These are phyloP conservation scores for Eumaeus atala DNA, from an alignment of 1,140 invertebrate genomes.

Conservation along the genomic window DNA sequence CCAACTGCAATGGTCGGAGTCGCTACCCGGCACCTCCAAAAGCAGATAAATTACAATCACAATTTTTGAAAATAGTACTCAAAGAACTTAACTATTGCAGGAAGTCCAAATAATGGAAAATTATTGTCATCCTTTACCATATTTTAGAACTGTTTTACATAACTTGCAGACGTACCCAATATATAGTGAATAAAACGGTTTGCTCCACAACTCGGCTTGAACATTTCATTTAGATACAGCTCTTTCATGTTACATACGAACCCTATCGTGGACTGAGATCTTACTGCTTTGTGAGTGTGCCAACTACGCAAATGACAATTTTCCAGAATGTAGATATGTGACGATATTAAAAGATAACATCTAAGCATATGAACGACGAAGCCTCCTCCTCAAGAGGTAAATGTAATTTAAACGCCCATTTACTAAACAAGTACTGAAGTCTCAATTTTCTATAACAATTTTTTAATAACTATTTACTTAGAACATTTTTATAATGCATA, in stretches of 20 bases:
- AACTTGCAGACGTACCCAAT: constrained; percentile 11
- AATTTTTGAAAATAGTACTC: too few species aligned
- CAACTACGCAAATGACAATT: constrained; percentile 37
- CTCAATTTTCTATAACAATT: background rate
- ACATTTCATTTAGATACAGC: constrained; percentile 39
- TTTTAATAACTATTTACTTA: background rate
- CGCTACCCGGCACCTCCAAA: too few species aligned
- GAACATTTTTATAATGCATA: too few species aligned
- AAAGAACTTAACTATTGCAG: too few species aligned
- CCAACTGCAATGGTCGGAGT: too few species aligned
- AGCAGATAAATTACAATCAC: too few species aligned
- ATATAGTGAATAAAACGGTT: constrained; percentile 42
- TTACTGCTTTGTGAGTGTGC: constrained; percentile 36
- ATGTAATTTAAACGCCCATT: background rate
- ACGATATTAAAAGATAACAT: constrained; percentile 11
- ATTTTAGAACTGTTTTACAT: background rate
- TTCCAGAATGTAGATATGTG: constrained; percentile 24
- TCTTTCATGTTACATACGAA: constrained; percentile 30
- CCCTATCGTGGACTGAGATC: constrained; percentile 28
- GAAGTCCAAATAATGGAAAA: background rate
- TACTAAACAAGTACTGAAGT: background rate
- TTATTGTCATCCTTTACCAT: constrained; percentile 1
- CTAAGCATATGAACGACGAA: background rate
- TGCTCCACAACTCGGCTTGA: constrained; percentile 34
- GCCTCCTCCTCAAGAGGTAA: background rate